Evolutionary conservation across 2,888 invertebrate genomes (phyloP).

Genomic region (Tenthredo distinguenda): DNA sequence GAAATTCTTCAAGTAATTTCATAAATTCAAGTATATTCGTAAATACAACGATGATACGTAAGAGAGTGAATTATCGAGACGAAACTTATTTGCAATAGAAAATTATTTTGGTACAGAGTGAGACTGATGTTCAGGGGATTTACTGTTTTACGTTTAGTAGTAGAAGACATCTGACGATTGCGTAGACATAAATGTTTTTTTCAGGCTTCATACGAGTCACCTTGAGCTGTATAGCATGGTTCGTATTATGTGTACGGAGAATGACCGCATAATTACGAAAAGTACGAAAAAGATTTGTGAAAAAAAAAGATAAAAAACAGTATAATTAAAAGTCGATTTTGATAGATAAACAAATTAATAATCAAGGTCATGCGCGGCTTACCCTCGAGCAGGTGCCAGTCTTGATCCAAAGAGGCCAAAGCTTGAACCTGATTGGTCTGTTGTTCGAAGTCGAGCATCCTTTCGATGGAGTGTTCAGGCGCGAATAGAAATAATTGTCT

Average conservation of each 20-base stretch:
- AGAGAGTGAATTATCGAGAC: neutral
- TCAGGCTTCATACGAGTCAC: slow-evolving; percentile 29
- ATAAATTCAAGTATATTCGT: neutral
- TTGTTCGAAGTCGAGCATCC: slow-evolving; percentile 73
- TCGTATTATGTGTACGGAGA: neutral
- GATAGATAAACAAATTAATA: slow-evolving; percentile 37
- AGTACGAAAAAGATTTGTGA: neutral
- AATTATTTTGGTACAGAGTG: neutral
- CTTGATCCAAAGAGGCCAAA: slow-evolving; percentile 68
- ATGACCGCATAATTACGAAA: neutral
- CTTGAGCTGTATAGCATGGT: neutral
- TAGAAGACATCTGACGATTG: neutral
- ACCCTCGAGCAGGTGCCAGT: slow-evolving; percentile 73
- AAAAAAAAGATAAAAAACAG: neutral
- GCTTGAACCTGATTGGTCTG: slow-evolving; percentile 71
- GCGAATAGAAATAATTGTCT: slow-evolving; percentile 40
- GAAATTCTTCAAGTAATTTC: neutral
- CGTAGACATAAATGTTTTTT: slow-evolving; percentile 4
- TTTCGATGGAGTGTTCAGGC: slow-evolving; percentile 47
- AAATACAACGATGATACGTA: neutral
- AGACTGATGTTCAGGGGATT: neutral
- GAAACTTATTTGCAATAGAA: neutral
- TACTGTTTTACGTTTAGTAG: neutral
- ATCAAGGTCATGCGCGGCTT: slow-evolving; percentile 66
- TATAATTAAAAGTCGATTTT: neutral